Percentiles rank a stretch among this genome's conserved stretches.
Evolutionary conservation across 1,140 invertebrate species (phyloP).

Genomic region (Ridgeia piscesae): DNA sequence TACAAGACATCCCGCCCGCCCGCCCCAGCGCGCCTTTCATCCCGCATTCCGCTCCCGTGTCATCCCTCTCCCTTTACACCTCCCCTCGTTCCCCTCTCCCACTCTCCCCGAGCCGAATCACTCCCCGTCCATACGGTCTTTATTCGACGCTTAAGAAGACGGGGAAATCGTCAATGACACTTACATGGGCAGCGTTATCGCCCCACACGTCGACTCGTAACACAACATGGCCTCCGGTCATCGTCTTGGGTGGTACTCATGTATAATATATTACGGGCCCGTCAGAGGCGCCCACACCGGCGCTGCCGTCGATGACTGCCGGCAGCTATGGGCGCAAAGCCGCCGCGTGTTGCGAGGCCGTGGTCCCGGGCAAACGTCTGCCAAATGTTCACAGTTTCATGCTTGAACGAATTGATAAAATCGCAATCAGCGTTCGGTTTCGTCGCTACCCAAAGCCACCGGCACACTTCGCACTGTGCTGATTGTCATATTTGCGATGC

Average conservation of each 20-base stretch:
- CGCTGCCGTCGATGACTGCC: neutral
- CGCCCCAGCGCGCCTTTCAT: neutral
- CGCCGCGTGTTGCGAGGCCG: neutral
- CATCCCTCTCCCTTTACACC: neutral
- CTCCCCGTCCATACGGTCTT: neutral
- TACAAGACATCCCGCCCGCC: neutral
- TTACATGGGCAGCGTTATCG: constrained; percentile 3
- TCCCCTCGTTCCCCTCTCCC: neutral
- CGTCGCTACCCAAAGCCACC: neutral
- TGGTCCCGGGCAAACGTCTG: neutral
- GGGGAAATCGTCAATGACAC: constrained; percentile 3
- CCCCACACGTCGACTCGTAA: neutral
- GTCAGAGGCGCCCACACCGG: neutral
- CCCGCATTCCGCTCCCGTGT: neutral
- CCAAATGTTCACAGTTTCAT: neutral
- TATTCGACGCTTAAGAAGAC: constrained; percentile 1
- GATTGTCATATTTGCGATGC: neutral
- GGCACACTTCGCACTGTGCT: neutral
- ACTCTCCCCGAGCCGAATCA: neutral
- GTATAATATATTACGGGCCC: neutral
- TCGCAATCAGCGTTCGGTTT: neutral
- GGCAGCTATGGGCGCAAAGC: neutral
- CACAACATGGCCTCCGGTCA: neutral
- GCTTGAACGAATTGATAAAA: neutral
- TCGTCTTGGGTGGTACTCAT: neutral